Conservation (phyloP, 1,140 invertebrate genomes). For the Bombus soroeensis region DNA sequence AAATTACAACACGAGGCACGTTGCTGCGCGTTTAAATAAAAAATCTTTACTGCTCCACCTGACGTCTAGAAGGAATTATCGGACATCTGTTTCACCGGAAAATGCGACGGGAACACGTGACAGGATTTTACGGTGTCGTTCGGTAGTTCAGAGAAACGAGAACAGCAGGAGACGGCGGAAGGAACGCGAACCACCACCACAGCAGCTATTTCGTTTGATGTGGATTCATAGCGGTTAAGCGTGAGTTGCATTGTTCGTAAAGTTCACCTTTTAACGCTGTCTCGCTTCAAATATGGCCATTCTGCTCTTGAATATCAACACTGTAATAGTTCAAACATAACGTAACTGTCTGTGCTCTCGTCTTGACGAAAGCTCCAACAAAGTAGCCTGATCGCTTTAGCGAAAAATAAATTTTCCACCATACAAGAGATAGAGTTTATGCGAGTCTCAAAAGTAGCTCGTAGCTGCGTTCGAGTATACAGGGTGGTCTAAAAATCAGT, state of each 20-base stretch:
- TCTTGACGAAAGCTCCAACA: no score
- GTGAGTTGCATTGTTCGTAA: conserved; percentile 69
- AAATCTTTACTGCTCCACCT: neutral
- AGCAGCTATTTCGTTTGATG: conserved; percentile 63
- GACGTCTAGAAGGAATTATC: neutral
- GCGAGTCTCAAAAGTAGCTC: no score
- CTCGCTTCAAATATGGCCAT: conserved; percentile 22
- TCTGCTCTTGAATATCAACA: neutral
- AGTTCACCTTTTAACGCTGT: conserved; percentile 34
- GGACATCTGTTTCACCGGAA: conserved; percentile 8
- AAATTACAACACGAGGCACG: neutral
- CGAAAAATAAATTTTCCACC: no score
- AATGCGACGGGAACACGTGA: conserved; percentile 12
- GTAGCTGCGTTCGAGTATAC: no score
- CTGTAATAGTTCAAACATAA: conserved; percentile 46
- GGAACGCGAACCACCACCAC: conserved; percentile 31
- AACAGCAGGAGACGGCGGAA: neutral
- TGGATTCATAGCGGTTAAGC: conserved; percentile 71
- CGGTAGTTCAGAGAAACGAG: neutral
- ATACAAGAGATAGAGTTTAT: no score
- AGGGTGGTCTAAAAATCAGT: no score
- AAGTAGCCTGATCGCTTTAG: no score
- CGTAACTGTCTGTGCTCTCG: neutral
- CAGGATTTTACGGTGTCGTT: conserved; percentile 17
- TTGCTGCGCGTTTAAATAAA: neutral